Evolutionary conservation across 35 echinoderm and acorn worm species (phyloP), one percentile per base, ranked within the genome.

Genomic region (Apostichopus californicus): DNA sequence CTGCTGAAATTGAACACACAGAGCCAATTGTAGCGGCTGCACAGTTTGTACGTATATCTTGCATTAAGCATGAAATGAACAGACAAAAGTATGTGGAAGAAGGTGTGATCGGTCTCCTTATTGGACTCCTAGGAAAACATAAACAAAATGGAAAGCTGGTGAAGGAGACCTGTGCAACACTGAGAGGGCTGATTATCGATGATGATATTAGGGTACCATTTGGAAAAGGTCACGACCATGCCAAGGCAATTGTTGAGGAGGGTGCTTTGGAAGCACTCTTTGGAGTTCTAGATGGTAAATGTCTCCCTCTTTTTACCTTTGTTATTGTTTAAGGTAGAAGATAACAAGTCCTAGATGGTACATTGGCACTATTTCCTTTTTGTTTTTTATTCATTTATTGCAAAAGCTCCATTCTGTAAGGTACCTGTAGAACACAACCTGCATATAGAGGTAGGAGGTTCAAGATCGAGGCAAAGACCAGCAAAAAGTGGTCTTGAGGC

Each of bases 151-250:
- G 68, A 28, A 20, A 55, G 22, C 78, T 96, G 0, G 84, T 96
- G 17, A 91, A 79, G 70, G 97, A 96, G 88, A 86, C 81, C 0
- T 94, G 95, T 77, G 80, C 91, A 13, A 87, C 95, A 1, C 83
- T 98, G 21, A 18, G 93, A 15, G 88, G 78, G 12, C 91, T 98
- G 17, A 93, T 93, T 0, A 83, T 92, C 6, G 97, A 98, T 90
- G 97, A 98, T 92, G 97, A 98, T 79, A 87, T 98, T 73, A 78
- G 95, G 46, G 95, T 94, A 28, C 87, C 97, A 11, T 98, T 96
- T 90, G 97, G 97, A n/a, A 96, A 98, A 77, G 95, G 95, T 88
- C 97, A 98, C 92, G 97, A 98, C 17, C 97, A 98, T 93, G 97
- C 97, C 26, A 98, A 96, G 77, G 79, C 92, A 80, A 96, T 98